Base-by-base conservation (phyloP, 2,888 invertebrate species). In the Campoplex nolae region DNA sequence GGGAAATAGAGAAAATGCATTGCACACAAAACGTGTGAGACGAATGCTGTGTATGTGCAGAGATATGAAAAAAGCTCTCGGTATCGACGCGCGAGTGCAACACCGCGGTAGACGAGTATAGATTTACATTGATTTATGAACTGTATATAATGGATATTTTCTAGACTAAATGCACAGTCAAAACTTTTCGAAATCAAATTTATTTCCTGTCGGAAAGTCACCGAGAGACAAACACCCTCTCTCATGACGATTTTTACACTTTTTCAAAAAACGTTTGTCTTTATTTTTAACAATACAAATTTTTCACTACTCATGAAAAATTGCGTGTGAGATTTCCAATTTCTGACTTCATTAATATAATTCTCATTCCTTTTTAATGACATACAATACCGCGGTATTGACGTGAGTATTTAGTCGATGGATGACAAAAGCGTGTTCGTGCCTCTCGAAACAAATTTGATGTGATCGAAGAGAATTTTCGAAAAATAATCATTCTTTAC, bases 11-110 rank as follows among this genome's bases (percentile, higher is more conserved):
- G 35, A 71, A 83, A 65, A 77, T 65, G 74, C 32, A 70, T 80
- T 73, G 51, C 70, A 76, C 70, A 76, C 51, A 76, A 45, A 73
- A 42, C 65, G 71, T 70, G 76, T 68, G 80, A 80, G 71, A 81
- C 67, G 76, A 81, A 81, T 71, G 75, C 68, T 65, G 51, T 1
- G n/a, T 11, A 54, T 23, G 23, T 35, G 3, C 6, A 62, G 23
- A 76, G 8, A 76, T 13, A 75, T 65, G 38, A 42, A 67, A 42
- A 67, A n/a, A 78, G 56, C 51, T 58, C 58, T 71, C 28, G 42
- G 71, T 76, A 76, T 84, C 62, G 80, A 76, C 70, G 23, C 23
- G 23, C 23, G 62, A 80, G 23, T 62, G 45, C 75, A 62, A 81
- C 62, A 73, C 48, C 51, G 1, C 18, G 6, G 7, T 51, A 7